Conservation (phyloP, 1,140 invertebrate species). For the Drosophila tropicalis region DNA sequence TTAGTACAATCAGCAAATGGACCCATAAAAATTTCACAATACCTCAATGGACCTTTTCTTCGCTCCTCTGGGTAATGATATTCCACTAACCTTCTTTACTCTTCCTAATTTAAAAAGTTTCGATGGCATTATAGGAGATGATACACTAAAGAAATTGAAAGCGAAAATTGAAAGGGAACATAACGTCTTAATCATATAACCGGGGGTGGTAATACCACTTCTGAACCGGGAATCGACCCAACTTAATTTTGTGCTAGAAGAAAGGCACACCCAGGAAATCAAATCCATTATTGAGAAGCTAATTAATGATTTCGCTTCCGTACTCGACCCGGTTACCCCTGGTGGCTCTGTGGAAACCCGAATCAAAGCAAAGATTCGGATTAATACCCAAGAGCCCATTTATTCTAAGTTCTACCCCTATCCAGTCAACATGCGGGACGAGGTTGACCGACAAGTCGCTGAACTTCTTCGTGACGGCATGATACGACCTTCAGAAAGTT, state of each 20-base stretch:
- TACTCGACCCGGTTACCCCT: background rate
- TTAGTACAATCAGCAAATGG: slow-evolving; percentile 13
- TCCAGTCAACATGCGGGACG: background rate
- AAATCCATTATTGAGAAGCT: no score
- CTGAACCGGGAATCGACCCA: background rate
- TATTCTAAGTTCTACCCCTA: no score
- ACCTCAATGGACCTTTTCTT: background rate
- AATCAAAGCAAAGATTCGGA: no score
- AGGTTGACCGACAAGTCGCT: background rate
- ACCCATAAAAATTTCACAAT: slow-evolving; percentile 7
- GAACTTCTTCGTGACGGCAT: background rate
- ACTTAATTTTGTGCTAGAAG: background rate
- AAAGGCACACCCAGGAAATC: no score
- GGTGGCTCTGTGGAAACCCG: no score
- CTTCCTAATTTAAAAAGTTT: slow-evolving; percentile 18
- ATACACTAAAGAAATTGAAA: slow-evolving; percentile 3
- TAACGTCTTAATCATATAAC: background rate
- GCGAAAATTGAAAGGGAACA: slow-evolving; percentile 14
- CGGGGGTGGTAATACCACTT: background rate
- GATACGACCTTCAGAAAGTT: slow-evolving; percentile 18
- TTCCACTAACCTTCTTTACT: slow-evolving; percentile 13
- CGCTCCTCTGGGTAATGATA: background rate
- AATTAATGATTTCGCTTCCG: background rate
- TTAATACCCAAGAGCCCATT: no score
- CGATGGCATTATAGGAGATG: slow-evolving; percentile 25